Evolutionary conservation across 1,140 invertebrate genomes (phyloP).

Genomic region (Aricia agestis): DNA sequence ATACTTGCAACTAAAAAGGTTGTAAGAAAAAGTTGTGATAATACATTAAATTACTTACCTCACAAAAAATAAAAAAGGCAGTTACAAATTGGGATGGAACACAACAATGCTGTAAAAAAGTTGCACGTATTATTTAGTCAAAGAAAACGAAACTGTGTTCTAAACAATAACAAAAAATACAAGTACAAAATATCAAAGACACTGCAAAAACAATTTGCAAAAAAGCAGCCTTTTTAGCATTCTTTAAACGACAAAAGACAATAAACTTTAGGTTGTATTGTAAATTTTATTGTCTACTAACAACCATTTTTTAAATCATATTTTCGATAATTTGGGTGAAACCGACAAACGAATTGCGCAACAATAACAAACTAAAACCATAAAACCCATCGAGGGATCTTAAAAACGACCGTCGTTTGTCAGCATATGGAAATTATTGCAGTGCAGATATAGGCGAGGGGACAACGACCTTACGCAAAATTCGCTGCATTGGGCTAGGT

Average conservation of each 20-base stretch:
- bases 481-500: conserved; percentile 76
- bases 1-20: too few species aligned
- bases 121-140: not conserved
- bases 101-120: not conserved
- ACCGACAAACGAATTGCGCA: conserved; percentile 12
- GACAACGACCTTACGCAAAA: conserved; percentile 77
- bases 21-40: too few species aligned
- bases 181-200: not conserved
- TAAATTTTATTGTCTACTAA: conserved; percentile 4
- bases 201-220: conserved; percentile 10
- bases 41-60: not conserved
- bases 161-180: conserved; percentile 7
- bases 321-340: not conserved
- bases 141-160: conserved; percentile 7
- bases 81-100: not conserved
- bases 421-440: conserved; percentile 33
- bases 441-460: conserved; percentile 63
- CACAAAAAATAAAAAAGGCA: not conserved
- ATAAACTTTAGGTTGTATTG: not conserved
- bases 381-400: conserved; percentile 5
- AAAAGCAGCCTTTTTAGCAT: not conserved
- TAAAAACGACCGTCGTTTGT: conserved; percentile 1
- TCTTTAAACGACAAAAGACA: not conserved
- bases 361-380: conserved; percentile 3
- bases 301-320: not conserved